Evolutionary conservation across 2,797 vertebrate species (phyloP).

Genomic region (Diplodus puntazzo): DNA sequence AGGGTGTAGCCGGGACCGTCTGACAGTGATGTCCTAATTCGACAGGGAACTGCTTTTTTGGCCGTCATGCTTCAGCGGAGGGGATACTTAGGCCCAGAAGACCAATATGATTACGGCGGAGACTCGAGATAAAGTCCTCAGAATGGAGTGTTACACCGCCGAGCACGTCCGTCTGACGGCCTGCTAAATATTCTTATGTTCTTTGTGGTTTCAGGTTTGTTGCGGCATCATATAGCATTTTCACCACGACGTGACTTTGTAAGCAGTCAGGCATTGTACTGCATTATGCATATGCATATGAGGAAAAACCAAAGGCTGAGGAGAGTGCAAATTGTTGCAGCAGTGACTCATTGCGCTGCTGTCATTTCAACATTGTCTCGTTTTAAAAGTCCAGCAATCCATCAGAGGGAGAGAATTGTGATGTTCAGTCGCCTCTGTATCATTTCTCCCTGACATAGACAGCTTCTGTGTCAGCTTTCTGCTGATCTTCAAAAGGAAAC

Average conservation of each 20-base stretch:
- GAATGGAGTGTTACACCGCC: constrained; percentile 11
- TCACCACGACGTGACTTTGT: neutral
- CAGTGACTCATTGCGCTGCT: neutral
- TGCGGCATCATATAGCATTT: neutral
- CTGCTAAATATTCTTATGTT: neutral
- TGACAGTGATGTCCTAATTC: constrained; percentile 76
- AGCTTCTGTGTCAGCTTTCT: constrained; percentile 35
- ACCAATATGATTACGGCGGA: constrained; percentile 66
- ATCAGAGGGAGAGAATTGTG: constrained; percentile 28
- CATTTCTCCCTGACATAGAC: constrained; percentile 27
- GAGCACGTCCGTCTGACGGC: constrained; percentile 21
- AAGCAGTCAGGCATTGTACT: neutral
- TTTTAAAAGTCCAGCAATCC: constrained; percentile 20
- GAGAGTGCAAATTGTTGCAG: neutral
- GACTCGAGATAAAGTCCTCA: constrained; percentile 62
- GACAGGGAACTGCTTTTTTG: constrained; percentile 70
- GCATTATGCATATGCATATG: neutral
- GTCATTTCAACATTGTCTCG: constrained; percentile 16
- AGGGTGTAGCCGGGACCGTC: constrained; percentile 49
- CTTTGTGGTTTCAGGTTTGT: constrained; percentile 22
- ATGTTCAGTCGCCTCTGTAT: constrained; percentile 15
- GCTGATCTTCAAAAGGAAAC: constrained; percentile 49
- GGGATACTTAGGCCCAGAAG: constrained; percentile 71
- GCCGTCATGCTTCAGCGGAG: constrained; percentile 73
- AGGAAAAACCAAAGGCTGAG: neutral